Conservation (phyloP, 1,140 invertebrate species). For the Brachionus rubens region DNA sequence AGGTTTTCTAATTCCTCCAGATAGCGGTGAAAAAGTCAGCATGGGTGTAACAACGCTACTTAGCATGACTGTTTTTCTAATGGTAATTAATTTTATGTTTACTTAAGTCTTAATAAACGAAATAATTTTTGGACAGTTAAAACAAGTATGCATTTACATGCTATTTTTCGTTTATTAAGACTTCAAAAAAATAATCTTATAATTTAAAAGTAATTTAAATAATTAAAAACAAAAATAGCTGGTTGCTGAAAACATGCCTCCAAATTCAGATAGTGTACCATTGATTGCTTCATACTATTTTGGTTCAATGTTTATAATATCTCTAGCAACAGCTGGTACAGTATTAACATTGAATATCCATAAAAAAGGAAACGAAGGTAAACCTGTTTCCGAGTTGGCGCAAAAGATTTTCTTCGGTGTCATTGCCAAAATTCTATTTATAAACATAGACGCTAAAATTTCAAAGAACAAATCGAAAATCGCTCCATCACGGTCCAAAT, state of each 20-base stretch:
- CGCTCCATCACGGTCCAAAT: neutral
- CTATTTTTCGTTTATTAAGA: too few relatives aligned
- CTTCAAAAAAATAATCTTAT: too few relatives aligned
- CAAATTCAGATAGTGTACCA: constrained; percentile 80
- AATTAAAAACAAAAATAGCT: too few relatives aligned
- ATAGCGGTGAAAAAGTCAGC: constrained; percentile 72
- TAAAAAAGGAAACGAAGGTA: constrained; percentile 63
- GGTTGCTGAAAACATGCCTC: constrained; percentile 82
- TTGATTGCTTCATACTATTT: constrained; percentile 86
- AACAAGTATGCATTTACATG: too few relatives aligned
- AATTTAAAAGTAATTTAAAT: too few relatives aligned
- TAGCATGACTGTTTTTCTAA: constrained; percentile 87
- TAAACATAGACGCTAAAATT: neutral
- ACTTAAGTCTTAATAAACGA: too few relatives aligned
- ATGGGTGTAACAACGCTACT: constrained; percentile 80
- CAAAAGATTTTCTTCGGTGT: constrained; percentile 15
- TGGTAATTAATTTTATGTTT: too few relatives aligned
- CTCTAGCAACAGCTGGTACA: constrained; percentile 79
- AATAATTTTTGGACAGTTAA: too few relatives aligned
- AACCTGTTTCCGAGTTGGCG: neutral
- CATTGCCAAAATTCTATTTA: constrained; percentile 21
- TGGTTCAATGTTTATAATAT: constrained; percentile 82
- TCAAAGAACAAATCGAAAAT: neutral
- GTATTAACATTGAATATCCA: constrained; percentile 73
- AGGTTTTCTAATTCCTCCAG: constrained; percentile 85